phyloP scores from a whole-genome alignment of 2,113 vertebrate genomes.

The Sialia sialis region DNA sequence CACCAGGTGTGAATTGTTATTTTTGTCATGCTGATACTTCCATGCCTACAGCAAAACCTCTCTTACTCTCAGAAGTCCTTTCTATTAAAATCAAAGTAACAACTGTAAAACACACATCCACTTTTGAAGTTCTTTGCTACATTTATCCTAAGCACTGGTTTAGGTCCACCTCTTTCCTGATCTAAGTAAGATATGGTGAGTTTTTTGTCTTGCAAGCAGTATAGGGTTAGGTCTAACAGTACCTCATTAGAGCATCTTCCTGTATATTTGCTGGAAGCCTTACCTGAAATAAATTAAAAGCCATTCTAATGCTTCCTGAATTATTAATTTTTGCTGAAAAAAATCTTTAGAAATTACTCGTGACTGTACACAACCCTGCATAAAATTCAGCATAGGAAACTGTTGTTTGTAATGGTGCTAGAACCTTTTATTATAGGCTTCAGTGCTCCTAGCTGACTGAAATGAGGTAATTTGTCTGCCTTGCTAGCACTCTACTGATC shows the following conservation, averaged over 20 bases:
- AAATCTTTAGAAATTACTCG: neutral
- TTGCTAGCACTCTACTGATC: neutral
- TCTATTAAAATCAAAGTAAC: neutral
- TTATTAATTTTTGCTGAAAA: neutral
- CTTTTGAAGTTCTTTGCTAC: neutral
- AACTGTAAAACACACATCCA: neutral
- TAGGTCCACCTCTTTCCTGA: neutral
- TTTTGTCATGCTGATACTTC: neutral
- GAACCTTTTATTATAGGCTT: neutral
- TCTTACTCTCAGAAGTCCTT: neutral
- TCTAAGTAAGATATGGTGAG: neutral
- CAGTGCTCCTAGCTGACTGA: neutral
- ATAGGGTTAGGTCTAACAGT: neutral
- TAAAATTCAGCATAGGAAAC: neutral
- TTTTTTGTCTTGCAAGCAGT: neutral
- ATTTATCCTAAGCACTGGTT: neutral
- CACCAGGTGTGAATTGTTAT: neutral
- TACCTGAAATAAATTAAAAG: neutral
- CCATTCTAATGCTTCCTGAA: neutral
- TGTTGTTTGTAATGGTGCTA: neutral
- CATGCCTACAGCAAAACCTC: neutral
- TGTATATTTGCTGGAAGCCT: neutral
- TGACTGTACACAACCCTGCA: neutral
- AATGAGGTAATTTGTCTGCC: neutral
- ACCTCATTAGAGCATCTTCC: neutral